Conservation (phyloP, 1,140 invertebrate species). For the Nephila pilipes region DNA sequence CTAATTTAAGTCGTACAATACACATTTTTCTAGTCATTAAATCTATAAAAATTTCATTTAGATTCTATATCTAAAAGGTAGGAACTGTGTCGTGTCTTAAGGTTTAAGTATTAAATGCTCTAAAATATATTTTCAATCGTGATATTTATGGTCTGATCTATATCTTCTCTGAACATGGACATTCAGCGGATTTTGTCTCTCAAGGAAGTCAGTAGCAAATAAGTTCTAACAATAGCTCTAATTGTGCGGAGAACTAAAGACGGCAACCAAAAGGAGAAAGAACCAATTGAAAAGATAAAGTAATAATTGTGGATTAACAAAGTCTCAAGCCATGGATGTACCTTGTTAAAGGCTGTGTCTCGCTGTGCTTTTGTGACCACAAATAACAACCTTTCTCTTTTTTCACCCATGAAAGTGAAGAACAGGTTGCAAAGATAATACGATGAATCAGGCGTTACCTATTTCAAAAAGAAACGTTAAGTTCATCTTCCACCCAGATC, state of each 20-base stretch:
- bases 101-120: neutral
- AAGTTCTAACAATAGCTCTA: neutral
- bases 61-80: neutral
- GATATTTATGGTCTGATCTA: neutral
- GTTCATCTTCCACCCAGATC: slow-evolving; percentile 33
- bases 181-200: no score
- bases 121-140: neutral
- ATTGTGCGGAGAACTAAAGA: neutral
- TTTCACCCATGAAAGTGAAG: slow-evolving; percentile 24
- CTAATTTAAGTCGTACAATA: no score
- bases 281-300: neutral
- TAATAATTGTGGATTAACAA: neutral
- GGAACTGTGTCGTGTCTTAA: neutral
- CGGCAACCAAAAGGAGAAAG: neutral
- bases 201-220: neutral
- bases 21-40: no score
- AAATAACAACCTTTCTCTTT: slow-evolving; percentile 35
- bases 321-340: neutral
- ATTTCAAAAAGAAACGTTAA: neutral
- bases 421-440: neutral
- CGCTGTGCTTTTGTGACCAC: neutral
- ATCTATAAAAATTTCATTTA: neutral
- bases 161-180: neutral
- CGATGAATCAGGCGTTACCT: slow-evolving; percentile 49
- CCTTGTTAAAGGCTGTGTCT: neutral